Percentiles rank a stretch among this genome's conserved stretches.
These are phyloP conservation scores for Chinchilla lanigera DNA, from an alignment of 2,113 vertebrate species.

Conservation along the genomic window DNA sequence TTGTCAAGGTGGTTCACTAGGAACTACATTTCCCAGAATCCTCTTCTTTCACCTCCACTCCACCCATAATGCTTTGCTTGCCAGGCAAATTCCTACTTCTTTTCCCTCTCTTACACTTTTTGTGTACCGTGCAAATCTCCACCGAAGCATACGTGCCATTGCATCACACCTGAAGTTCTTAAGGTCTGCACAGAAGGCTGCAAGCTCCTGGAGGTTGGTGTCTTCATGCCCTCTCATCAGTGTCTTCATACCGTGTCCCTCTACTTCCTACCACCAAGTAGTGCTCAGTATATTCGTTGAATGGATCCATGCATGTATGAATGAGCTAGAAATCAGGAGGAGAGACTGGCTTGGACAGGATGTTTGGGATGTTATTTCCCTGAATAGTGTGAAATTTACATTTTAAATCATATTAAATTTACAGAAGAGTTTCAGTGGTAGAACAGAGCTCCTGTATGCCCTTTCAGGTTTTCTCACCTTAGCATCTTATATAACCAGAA, in stretches of 20 bases:
- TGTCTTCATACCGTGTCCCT: neutral
- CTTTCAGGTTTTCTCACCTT: neutral
- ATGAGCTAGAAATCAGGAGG: neutral
- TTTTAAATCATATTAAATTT: neutral
- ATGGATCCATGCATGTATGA: neutral
- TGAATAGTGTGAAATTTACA: too few relatives aligned
- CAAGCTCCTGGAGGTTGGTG: too few relatives aligned
- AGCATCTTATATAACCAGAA: neutral
- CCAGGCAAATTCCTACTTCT: neutral
- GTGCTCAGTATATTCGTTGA: neutral
- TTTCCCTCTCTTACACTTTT: neutral
- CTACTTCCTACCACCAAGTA: neutral
- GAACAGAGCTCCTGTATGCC: neutral
- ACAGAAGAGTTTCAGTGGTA: neutral
- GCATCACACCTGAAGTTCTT: neutral
- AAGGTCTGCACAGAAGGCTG: neutral
- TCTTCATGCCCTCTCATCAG: neutral
- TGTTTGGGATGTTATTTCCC: neutral
- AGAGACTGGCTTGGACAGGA: neutral
- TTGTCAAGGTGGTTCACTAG: neutral
- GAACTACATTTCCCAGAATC: neutral
- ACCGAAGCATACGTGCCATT: accelerated
- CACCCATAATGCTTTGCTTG: too few relatives aligned
- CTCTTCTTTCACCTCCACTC: neutral
- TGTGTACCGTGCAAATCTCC: neutral